Conservation (phyloP, 1,140 invertebrate species). For the Leptoteleia sp. region DNA sequence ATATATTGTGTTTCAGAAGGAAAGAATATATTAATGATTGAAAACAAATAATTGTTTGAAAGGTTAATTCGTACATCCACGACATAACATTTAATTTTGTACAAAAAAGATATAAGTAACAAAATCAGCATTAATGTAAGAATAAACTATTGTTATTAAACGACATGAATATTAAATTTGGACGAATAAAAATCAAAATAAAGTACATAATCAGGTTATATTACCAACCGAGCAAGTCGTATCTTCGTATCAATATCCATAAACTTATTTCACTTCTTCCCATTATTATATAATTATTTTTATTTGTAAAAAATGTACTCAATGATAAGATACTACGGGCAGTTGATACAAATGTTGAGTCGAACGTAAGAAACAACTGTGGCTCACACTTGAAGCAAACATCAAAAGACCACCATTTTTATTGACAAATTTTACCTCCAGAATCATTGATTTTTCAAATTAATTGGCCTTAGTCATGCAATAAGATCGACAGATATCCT, state of each 20-base stretch:
- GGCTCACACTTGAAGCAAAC: slow-evolving; percentile 32
- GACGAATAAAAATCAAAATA: slow-evolving; percentile 27
- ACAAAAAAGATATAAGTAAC: too few species aligned
- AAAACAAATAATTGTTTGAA: too few species aligned
- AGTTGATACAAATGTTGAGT: slow-evolving; percentile 37
- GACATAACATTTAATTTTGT: too few species aligned
- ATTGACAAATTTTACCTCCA: slow-evolving; percentile 47
- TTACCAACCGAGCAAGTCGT: slow-evolving; percentile 73
- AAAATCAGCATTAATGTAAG: too few species aligned
- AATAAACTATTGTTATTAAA: too few species aligned
- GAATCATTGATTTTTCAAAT: slow-evolving; percentile 60
- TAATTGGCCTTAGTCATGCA: slow-evolving; percentile 36
- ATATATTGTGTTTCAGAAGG: too few species aligned
- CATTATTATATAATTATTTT: slow-evolving; percentile 63
- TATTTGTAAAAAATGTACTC: slow-evolving; percentile 38
- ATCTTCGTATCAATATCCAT: slow-evolving; percentile 73
- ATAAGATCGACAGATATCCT: neutral
- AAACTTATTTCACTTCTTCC: slow-evolving; percentile 72
- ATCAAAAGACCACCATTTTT: slow-evolving; percentile 64
- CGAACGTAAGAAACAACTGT: slow-evolving; percentile 44
- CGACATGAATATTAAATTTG: too few species aligned
- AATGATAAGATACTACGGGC: slow-evolving; percentile 32
- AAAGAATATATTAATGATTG: too few species aligned
- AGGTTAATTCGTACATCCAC: too few species aligned
- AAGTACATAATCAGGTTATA: slow-evolving; percentile 38